Evolutionary conservation across 2,797 vertebrate genomes (phyloP).

Genomic region (Poliocrania exsul): DNA sequence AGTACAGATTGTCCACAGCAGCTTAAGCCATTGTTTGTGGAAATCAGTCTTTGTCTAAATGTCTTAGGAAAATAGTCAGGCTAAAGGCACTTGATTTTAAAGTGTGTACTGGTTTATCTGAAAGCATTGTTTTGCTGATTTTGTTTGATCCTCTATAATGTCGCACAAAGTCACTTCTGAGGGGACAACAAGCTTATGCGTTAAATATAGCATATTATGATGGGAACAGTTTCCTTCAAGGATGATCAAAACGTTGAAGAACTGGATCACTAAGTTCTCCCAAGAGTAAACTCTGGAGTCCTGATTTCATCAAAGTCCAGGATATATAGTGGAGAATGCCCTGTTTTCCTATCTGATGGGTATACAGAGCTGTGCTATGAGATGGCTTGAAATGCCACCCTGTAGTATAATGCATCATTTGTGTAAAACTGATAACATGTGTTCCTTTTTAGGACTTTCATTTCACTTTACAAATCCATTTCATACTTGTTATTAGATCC

Average conservation of each 20-base stretch:
- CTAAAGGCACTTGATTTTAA: background rate
- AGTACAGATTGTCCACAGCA: background rate
- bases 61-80: background rate
- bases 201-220: background rate
- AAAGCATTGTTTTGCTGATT: background rate
- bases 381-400: conserved; percentile 1
- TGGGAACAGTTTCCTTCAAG: conserved; percentile 26
- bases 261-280: conserved; percentile 7
- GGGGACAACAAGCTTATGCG: background rate
- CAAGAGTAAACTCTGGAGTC: conserved; percentile 13
- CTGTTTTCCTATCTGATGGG: conserved; percentile 1
- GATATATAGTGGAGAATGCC: background rate
- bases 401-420: conserved; percentile 13
- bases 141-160: background rate
- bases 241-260: background rate
- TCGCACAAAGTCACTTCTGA: background rate
- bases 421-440: conserved; percentile 54
- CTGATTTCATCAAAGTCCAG: background rate
- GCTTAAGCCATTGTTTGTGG: background rate
- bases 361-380: background rate
- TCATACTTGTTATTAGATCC: conserved; percentile 91
- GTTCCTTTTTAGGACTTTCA: conserved; percentile 66
- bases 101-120: background rate
- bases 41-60: background rate
- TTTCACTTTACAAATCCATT: conserved; percentile 81